phyloP scores from a whole-genome alignment of 2,888 invertebrate genomes.

The Megalurothrips usitatus region DNA sequence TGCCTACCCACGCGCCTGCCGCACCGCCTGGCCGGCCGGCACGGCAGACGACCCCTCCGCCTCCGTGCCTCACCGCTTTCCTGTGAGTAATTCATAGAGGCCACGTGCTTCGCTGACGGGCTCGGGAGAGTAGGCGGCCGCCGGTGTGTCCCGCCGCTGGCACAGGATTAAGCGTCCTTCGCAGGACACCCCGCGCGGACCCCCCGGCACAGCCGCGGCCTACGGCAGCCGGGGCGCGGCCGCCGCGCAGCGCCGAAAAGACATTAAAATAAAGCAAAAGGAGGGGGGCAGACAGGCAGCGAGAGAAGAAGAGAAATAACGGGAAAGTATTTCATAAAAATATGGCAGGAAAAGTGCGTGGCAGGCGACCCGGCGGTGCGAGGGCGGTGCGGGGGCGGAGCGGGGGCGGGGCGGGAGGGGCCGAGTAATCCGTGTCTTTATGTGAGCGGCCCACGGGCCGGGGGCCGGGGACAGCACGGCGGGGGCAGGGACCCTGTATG shows the following conservation, averaged over 20 bases:
- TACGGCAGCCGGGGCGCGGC: neutral
- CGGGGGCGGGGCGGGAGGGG: no score
- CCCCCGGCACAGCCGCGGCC: no score
- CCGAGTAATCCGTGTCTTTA: constrained; percentile 17
- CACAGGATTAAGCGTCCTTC: no score
- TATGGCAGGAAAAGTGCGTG: constrained; percentile 10
- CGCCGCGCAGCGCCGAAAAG: neutral
- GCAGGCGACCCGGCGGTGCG: no score
- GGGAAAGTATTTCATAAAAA: neutral
- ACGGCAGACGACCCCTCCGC: no score
- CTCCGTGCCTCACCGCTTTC: no score
- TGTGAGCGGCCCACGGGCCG: neutral
- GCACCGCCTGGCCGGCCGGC: neutral
- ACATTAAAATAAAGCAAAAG: neutral
- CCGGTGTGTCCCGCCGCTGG: no score
- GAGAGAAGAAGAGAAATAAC: neutral
- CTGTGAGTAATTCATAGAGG: no score
- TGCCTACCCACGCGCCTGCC: neutral
- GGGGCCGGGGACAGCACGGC: neutral
- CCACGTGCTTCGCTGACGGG: no score
- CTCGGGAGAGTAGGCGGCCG: no score
- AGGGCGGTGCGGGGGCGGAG: no score
- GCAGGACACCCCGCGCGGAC: no score
- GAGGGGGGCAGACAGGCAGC: neutral
- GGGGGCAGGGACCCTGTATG: neutral